Base-by-base conservation (phyloP, 2,888 invertebrate species). In the Thumatha senex region DNA sequence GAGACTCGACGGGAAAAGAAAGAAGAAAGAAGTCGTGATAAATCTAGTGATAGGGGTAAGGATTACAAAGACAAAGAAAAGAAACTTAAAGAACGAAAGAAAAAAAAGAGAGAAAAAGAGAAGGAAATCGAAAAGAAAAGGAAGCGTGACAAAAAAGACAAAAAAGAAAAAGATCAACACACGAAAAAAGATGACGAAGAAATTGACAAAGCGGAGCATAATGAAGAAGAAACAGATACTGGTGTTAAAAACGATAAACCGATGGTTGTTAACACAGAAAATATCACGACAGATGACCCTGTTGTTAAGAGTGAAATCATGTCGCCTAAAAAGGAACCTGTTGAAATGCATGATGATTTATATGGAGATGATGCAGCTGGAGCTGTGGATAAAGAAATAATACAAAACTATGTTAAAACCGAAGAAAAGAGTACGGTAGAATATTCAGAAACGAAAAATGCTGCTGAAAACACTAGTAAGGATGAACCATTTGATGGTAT, bases 31-130 rank as follows among this genome's bases (percentile, higher is more conserved):
- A 58, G 70, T 63, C 74, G 84, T 47, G 85, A 90, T 48, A 85
- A 84, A 62, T 82, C 87, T 11, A 84, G 89, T 14, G 93, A 93
- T 35, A 80, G 89, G 69, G 86, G 69, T 58, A 91, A 84, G 58
- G 93, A 92, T 52, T 92, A 92, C 49, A 93, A 93, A 71, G 93
- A 94, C 13, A 93, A 93, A 65, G 93, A 93, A 48, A 92, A 92
- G 61, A 93, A 92, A 72, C 80, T 92, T 70, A 86, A 78, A 78
- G 88, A 74, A 74, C 91, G 72, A 82, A 93, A 69, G 74, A 88
- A 79, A 84, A 92, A 87, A 66, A 92, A 91, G 54, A 84, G 92
- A 54, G 89, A 88, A 73, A 92, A 89, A 54, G 93, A 92, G 70
- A 92, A 89, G 54, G 18, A 24, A 24, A 80, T 76, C 11, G 92